A percentile compares a stretch with the other conserved stretches of the same genome.
Conservation (phyloP, 2,888 invertebrate genomes). For the Lasioglossum calceatum region DNA sequence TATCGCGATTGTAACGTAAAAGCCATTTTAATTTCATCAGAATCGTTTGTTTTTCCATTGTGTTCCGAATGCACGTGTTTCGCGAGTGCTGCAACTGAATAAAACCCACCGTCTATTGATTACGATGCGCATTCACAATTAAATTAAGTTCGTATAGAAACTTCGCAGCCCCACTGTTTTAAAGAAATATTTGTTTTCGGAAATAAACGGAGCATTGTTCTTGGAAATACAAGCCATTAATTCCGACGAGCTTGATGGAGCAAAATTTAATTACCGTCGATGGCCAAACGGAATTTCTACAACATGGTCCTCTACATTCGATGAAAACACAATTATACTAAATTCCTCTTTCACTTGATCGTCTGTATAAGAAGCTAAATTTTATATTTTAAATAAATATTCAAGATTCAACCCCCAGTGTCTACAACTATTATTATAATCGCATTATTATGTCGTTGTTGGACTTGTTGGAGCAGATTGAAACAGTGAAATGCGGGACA, state of each 20-base stretch:
- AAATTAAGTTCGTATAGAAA: background rate
- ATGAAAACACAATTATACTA: background rate
- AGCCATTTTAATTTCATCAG: background rate
- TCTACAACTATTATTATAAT: no score
- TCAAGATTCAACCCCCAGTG: no score
- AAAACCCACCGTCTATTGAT: background rate
- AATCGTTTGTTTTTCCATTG: background rate
- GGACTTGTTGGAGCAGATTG: background rate
- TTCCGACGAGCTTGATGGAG: background rate
- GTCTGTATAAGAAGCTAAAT: background rate
- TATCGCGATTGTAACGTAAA: background rate
- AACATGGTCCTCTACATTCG: background rate
- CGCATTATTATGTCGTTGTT: background rate
- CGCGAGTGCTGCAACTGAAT: no score
- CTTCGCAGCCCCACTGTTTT: background rate
- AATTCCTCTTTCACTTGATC: background rate
- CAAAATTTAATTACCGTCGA: background rate
- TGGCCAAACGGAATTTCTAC: background rate
- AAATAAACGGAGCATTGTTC: background rate
- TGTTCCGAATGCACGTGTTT: background rate
- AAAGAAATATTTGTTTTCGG: background rate
- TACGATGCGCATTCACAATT: background rate
- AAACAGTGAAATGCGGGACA: no score
- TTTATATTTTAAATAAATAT: background rate
- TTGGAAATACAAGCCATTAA: background rate